A percentile compares a stretch with the other conserved stretches of the same genome.
Conservation (phyloP, 2,113 vertebrate genomes). For the Grammomys dolichurus region DNA sequence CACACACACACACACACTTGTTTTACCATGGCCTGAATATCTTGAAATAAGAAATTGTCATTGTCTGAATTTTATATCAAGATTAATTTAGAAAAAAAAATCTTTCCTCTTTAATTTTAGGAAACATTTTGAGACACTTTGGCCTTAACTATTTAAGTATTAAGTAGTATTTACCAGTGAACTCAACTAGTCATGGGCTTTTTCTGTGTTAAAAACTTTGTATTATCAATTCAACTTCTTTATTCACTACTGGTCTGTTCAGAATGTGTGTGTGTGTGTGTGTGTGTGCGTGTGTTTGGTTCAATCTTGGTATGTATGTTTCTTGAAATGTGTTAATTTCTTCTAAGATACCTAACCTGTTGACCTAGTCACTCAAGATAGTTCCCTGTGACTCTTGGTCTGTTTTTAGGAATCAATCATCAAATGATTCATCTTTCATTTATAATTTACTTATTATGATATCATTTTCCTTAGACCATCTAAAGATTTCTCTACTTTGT, state of each 20-base stretch:
- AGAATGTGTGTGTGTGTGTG: too few relatives aligned
- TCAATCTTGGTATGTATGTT: background rate
- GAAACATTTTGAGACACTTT: background rate
- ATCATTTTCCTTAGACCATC: background rate
- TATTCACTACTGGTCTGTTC: background rate
- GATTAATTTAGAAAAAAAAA: background rate
- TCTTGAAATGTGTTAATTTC: background rate
- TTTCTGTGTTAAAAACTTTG: background rate
- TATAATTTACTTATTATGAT: background rate
- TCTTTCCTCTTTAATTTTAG: background rate
- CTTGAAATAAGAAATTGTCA: background rate
- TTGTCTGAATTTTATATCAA: background rate
- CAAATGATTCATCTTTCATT: background rate
- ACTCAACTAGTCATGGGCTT: background rate
- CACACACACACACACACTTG: background rate
- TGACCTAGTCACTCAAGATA: background rate
- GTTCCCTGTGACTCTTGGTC: background rate
- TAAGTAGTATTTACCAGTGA: background rate
- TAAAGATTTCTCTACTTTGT: background rate
- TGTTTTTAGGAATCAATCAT: background rate
- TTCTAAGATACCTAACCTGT: background rate
- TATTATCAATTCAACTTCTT: background rate
- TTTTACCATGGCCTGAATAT: background rate
- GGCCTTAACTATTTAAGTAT: background rate
- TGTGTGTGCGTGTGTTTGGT: background rate